Evolutionary conservation across 2,888 invertebrate genomes (phyloP), one percentile per base, ranked within the genome.

Genomic region (Nomada hirtipes): DNA sequence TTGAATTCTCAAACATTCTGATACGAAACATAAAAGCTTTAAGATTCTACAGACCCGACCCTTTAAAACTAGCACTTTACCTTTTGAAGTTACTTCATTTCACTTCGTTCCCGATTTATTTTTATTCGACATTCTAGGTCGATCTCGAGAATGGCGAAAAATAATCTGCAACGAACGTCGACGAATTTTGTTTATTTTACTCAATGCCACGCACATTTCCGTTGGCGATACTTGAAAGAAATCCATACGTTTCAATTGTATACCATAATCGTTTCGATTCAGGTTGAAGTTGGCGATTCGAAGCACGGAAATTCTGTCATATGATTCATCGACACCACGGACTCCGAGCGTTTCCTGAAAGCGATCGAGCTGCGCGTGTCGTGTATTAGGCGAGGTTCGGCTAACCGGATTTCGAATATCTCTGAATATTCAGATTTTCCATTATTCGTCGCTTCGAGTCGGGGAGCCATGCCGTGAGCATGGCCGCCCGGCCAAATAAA

Each of bases 211-310:
- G 7, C 36, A 4, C 36, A 36, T 1, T 7, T 7, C 36, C 36
- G 36, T 7, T 36, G 36, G 4, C 36, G 36, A 36, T 36, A 36
- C 36, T 36, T 7, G 36, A 7, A 36, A 36, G 36, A 36, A 7
- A 36, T 36, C 36, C 36, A 4, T 4, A 36, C 36, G 36, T 7
- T 36, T 36, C 36, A 36, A 36, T 36, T 36, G 4, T 36, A 36
- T 4, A 4, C 7, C 36, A 36, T 36, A 36, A 36, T 7, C 36
- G 36, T 36, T 36, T 36, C 36, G 36, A 36, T 7, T 36, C 20
- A 93, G 82, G 2, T 89, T 90, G 26, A 93, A 88, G 10, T 92
- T 90, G 10, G 92, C 92, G 65, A 91, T 92, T 0, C 92, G 89
- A 7, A 91, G 78, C 23, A 89, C 83, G 2, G 90, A 88, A 65